Evolutionary conservation across 2,113 vertebrate species (phyloP), one percentile per base, ranked within the genome.

Genomic region (Pleuronectes platessa): DNA sequence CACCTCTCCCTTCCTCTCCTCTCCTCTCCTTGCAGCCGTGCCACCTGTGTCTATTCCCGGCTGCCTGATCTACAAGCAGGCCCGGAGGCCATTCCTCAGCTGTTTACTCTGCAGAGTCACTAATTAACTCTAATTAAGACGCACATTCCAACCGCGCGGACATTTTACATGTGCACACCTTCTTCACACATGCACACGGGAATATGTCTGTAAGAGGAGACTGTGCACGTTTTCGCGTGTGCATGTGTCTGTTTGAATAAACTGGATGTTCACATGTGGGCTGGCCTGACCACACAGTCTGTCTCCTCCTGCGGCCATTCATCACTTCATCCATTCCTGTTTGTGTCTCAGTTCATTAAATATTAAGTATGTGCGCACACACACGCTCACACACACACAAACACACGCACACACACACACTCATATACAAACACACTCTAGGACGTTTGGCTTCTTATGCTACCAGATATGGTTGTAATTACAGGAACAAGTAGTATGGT

Each of bases 91-190:
- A 83, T 88, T 77, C 70, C 79, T 20, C 31, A 71, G 76, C 68
- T 89, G 77, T 90, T 90, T 87, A 86, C 83, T 86, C 79, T 70
- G 66, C 71, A 76, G 70, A 86, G 61, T 69, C 78, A 70, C 74
- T 87, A 85, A 92, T 93, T 90, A 90, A 84, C 66, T 76, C 79
- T 78, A 88, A 90, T 92, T 90, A 88, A 88, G 78, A 61, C 86
- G 81, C 79, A 86, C 78, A 88, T 86, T 90, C 85, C 79, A 31
- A 81, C 69, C 59, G 60, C 56, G 76, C 61, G 47, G 74, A 70
- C 64, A 49, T 84, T 79, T 83, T 80, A 81, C 69, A 56, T 53
- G 42, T 18, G 8, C 53, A 75, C 65, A 74, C 64, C 71, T 79
- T 76, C n/a, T 74, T 65, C 45, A 31, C 69, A 76, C 71, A 69